These are phyloP conservation scores for Anthoscopus minutus DNA, from an alignment of 2,113 vertebrate genomes.

Conservation along the genomic window DNA sequence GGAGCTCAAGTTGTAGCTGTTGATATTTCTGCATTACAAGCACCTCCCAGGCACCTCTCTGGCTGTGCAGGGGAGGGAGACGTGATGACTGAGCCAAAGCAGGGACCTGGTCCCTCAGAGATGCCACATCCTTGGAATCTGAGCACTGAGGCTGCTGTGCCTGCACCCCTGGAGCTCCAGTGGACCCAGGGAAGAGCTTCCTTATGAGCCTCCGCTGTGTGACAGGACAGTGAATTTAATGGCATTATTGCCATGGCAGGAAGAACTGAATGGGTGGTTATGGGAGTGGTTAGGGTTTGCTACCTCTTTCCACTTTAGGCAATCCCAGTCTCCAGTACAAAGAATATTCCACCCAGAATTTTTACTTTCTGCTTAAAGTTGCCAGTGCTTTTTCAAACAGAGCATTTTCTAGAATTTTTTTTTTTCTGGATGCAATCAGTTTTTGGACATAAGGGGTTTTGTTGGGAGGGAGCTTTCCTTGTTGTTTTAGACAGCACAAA, in stretches of 20 bases:
- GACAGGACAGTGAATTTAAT: background rate
- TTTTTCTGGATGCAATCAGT: background rate
- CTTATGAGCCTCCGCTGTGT: background rate
- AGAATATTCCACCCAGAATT: background rate
- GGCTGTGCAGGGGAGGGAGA: background rate
- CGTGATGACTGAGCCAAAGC: background rate
- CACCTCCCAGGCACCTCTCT: background rate
- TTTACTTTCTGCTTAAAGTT: background rate
- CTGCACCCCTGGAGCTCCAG: too few relatives aligned
- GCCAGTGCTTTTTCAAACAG: background rate
- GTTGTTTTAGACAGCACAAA: background rate
- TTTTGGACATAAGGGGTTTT: background rate
- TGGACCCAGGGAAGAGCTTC: background rate
- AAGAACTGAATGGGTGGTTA: background rate
- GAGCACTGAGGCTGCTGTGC: background rate
- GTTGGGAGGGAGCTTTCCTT: background rate
- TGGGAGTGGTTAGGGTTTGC: background rate
- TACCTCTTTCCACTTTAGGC: background rate
- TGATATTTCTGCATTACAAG: background rate
- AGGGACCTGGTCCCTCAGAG: background rate
- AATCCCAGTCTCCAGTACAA: background rate
- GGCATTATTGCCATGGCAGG: background rate
- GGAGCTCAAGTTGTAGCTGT: background rate
- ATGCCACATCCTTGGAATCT: fast-evolving
- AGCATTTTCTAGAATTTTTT: background rate